Evolutionary conservation across 1,140 invertebrate species (phyloP), one percentile per base, ranked within the genome.

Genomic region (Drosophila eugracilis): DNA sequence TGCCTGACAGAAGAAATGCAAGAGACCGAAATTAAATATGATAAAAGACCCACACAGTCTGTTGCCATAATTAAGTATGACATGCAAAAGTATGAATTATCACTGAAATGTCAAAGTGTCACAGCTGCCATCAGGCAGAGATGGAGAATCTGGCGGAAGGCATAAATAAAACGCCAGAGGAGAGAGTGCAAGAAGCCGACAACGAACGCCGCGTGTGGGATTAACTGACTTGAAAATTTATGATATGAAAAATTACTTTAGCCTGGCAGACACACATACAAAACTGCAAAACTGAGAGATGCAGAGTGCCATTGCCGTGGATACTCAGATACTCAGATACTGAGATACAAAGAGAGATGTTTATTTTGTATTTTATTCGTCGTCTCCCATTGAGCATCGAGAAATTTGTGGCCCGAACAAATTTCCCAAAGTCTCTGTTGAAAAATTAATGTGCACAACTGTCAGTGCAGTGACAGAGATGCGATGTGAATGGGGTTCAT

Each of bases 11-110:
- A 67, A 69, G 65, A 75, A 74, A 54, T 54, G 72, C 59, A 75
- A 65, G 72, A 75, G 72, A 75, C 57, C 45, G 71, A 75, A 75
- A 75, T 75, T 75, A 75, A 75, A 75, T 75, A 75, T 66, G 70
- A 74, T 74, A 75, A 75, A 75, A 75, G 58, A 75, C 72, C 72
- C 58, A 83, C 74, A 88, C 77, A 88, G 78, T 69, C 81, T 88
- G 86, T 78, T 84, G 78, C 66, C 86, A 85, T 85, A 89, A 89
- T 89, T 89, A 89, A 89, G 86, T 86, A 83, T 89, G 86, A 90
- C 86, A 89, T 86, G 86, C 86, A 89, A 89, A 89, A 89, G 86
- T 89, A 89, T 89, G 86, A 89, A 89, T 90, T 89, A 89, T 89
- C 86, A 90, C 86, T 79, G 80, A 90, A 75, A 90, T 90, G 86